These are phyloP conservation scores for Benitochromis conjunctus DNA, from an alignment of 2,113 vertebrate species.

Conservation along the genomic window DNA sequence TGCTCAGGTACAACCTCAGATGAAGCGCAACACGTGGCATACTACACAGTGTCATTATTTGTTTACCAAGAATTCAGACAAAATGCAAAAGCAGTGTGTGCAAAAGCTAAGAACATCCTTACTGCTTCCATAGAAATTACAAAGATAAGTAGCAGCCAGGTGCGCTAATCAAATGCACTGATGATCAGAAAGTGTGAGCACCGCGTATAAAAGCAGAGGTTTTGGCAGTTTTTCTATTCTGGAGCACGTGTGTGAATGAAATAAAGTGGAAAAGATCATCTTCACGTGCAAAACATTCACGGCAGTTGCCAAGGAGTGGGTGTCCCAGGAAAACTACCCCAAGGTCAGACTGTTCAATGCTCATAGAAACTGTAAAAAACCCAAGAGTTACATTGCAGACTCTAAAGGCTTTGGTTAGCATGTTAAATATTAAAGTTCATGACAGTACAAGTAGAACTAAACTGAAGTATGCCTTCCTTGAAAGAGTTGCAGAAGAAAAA, in stretches of 20 bases:
- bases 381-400: not conserved
- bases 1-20: not conserved
- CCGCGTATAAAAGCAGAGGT: not conserved
- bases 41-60: not conserved
- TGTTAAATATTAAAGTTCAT: not conserved
- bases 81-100: not conserved
- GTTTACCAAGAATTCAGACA: not conserved
- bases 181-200: not conserved
- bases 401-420: not conserved
- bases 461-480: not conserved
- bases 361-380: not conserved
- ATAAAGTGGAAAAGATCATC: not conserved
- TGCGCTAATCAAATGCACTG: not conserved
- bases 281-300: not conserved
- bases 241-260: not conserved
- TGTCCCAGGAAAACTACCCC: not conserved
- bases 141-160: not conserved
- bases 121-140: not conserved
- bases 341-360: not conserved
- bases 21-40: not conserved
- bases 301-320: not conserved
- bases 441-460: not conserved
- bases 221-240: not conserved
- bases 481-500: not conserved
- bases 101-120: not conserved